Conservation (phyloP, 2,113 vertebrate genomes). For the Sapayoa aenigma region DNA sequence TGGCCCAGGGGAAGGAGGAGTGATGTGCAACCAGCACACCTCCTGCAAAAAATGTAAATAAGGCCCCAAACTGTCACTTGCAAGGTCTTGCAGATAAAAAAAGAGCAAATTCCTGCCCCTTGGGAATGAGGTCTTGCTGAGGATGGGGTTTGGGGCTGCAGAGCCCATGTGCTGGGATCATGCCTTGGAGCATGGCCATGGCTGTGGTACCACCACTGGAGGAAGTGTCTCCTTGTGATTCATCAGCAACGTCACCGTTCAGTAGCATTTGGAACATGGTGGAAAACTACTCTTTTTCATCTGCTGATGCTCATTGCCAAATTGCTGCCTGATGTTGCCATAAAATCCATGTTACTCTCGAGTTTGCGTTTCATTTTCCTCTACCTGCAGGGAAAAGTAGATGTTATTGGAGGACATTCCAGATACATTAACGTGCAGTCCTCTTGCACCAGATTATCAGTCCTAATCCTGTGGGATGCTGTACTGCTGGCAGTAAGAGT, state of each 20-base stretch:
- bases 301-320: background rate
- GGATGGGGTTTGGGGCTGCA: background rate
- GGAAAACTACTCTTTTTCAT: background rate
- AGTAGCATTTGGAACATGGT: background rate
- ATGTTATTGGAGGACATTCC: background rate
- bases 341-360: background rate
- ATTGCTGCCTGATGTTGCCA: background rate
- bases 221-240: background rate
- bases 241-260: fast-evolving
- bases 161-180: fast-evolving
- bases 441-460: background rate
- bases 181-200: background rate
- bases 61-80: background rate
- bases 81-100: background rate
- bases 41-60: background rate
- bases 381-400: background rate
- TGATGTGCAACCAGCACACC: background rate
- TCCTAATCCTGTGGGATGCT: background rate
- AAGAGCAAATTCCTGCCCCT: background rate
- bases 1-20: background rate
- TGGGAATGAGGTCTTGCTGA: background rate
- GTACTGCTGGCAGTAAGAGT: background rate
- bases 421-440: background rate
- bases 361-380: background rate
- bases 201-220: background rate